Base-by-base conservation (phyloP, 2,888 invertebrate species). In the Drosophila aldrichi region DNA sequence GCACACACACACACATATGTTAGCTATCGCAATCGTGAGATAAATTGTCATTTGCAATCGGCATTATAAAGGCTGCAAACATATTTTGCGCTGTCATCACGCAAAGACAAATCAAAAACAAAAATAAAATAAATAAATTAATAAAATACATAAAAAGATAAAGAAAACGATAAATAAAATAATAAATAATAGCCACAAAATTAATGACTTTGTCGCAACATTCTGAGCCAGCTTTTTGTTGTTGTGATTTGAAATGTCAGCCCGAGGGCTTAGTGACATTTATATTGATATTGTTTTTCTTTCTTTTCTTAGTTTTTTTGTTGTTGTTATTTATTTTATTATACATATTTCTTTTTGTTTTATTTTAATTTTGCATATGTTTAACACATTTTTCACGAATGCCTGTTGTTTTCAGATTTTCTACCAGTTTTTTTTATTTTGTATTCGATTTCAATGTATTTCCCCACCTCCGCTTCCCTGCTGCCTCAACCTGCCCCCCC, bases 331-430 rank as follows among this genome's bases (percentile, higher is more conserved):
- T 40, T 55, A 49, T 49, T 49, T 32, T 18, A 49, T 32, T 32
- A 12, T 44, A 16, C 16, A 16, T 44, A 14, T 60, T 57, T 52
- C 25, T 40, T 55, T 62, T 29, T 36, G 12, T 48, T 48, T n/a
- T 18, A 20, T 12, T 43, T 4, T 18, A 14, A 32, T 38, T 79
- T 63, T 79, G 82, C 84, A 87, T 82, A 87, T 84, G 87, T 34
- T 87, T 84, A 82, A 81, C 82, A 82, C 84, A 82, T 87, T 82
- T 77, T 87, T 74, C 65, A 77, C 87, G 75, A 81, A 65, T 75
- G 67, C 54, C 74, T 69, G 32, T 77, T 70, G 46, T 61, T 74
- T 70, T 51, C 49, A 60, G 70, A 65, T 65, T 73, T 63, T 54
- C 69, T 55, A 76, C 65, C 65, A 48, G 58, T 40, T 49, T 70